Base-by-base conservation (phyloP, 2,888 invertebrate genomes). In the Ligdia adustata region DNA sequence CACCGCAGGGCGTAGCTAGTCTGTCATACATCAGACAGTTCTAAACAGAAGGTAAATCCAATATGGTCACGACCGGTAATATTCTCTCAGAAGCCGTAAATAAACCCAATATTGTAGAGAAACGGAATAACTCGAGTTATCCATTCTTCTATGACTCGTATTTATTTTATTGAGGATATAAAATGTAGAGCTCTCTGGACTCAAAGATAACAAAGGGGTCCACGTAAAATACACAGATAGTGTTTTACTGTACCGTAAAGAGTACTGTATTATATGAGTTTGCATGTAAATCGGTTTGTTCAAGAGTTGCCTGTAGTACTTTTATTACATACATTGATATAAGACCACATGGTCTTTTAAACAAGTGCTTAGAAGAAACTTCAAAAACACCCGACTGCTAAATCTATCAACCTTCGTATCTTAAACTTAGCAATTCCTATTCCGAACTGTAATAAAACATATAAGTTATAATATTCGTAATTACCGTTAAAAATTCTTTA, bases 141-240 rank as follows among this genome's bases (percentile, higher is more conserved):
- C 33, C 38, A 43, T 49, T 49, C 33, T 38, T 27, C 41, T 48
- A 42, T 27, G 38, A 48, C 45, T 46, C 46, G 39, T 52, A 52
- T 52, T 52, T 52, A 52, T 52, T 52, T 46, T 52, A 52, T 46
- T 52, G 46, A 9, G 35, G 39, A 43, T 52, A 52, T 52, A 52
- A 52, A 52, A 52, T 41, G 33, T 51, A 46, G 42, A 42, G 45
- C 51, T 28, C 34, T 37, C 32, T 45, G 46, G 39, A 43, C 51
- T 42, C 51, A 14, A 26, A 52, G 51, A 52, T 52, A 52, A 52
- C 51, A 52, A 46, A 52, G 44, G 42, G 39, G 16, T 39, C 13
- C 34, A 52, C 51, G 46, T 52, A 46, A 52, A 42, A 43, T 51
- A 51, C 39, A 34, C 31, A 42, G 46, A 46, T 52, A 52, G 45